Percentiles rank a stretch among this genome's conserved stretches.
Conservation (phyloP, 2,797 vertebrate genomes). For the Microchirus variegatus region DNA sequence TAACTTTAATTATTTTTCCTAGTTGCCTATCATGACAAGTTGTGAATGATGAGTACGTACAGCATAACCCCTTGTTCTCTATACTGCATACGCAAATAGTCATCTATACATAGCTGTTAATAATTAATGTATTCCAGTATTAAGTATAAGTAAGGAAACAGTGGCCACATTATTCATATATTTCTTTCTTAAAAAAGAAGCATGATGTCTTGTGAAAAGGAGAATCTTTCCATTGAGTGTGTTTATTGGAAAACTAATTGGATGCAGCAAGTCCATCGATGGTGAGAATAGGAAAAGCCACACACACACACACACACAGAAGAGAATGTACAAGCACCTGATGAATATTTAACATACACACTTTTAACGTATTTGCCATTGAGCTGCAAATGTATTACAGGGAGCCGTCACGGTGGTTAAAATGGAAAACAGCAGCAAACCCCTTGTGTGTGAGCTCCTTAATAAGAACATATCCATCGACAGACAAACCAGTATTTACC, state of each 20-base stretch:
- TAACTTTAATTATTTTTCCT: not conserved
- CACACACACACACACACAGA: conserved; percentile 5
- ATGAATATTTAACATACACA: conserved; percentile 57
- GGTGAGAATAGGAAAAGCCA: conserved; percentile 26
- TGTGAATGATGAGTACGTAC: not conserved
- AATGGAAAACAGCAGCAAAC: conserved; percentile 25
- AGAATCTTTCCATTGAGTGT: conserved; percentile 20
- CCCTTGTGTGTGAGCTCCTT: conserved; percentile 17
- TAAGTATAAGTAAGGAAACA: conserved; percentile 12
- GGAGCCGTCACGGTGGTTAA: conserved; percentile 22
- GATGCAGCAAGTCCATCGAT: conserved; percentile 41
- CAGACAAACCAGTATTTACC: conserved; percentile 18
- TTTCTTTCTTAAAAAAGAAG: not conserved
- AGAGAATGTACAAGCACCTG: conserved; percentile 34
- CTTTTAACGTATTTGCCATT: conserved; percentile 32
- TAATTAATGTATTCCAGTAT: conserved; percentile 5
- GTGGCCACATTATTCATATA: conserved; percentile 3
- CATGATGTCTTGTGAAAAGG: not conserved
- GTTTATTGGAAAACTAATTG: conserved; percentile 48
- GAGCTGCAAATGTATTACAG: conserved; percentile 30
- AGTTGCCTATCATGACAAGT: not conserved
- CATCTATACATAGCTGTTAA: not conserved
- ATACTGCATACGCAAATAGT: no score
- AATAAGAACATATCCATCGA: conserved; percentile 28
- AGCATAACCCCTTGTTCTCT: not conserved